Evolutionary conservation across 2,113 vertebrate genomes (phyloP).

Genomic region (Rhynchomys soricoides): DNA sequence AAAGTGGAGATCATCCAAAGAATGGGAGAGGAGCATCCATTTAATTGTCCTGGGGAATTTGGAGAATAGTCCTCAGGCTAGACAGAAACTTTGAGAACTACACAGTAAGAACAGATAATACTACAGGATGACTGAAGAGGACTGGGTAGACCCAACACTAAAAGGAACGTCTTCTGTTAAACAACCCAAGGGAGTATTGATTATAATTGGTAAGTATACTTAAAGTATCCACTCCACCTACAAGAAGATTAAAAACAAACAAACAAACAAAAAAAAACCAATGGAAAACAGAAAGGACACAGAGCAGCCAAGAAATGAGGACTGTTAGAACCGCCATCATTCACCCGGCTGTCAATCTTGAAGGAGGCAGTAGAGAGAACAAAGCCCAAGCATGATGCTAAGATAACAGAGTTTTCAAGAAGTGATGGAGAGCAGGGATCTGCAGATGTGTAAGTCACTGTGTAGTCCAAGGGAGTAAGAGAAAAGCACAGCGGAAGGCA

Average conservation of each 20-base stretch:
- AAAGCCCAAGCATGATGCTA: not conserved
- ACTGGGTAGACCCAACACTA: not conserved
- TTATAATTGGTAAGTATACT: not conserved
- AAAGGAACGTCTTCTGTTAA: not conserved
- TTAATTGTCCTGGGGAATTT: not conserved
- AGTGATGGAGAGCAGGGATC: not conserved
- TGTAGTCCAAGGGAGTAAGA: not conserved
- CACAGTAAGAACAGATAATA: not conserved
- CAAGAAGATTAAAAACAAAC: not conserved
- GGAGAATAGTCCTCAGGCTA: not conserved
- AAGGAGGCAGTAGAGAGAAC: not conserved
- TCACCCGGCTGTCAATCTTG: not conserved
- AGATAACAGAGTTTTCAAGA: not conserved
- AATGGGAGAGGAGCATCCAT: not conserved
- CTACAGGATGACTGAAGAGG: not conserved
- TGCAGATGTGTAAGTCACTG: not conserved
- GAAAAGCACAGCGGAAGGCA: not conserved
- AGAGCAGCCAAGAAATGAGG: not conserved
- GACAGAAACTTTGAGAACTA: not conserved
- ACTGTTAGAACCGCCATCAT: not conserved
- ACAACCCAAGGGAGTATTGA: not conserved
- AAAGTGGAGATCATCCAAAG: not conserved
- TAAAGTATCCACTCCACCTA: not conserved
- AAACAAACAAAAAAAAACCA: not conserved
- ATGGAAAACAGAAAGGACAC: not conserved